These are phyloP conservation scores for Sebastes minor DNA, from an alignment of 2,797 vertebrate genomes.

Conservation along the genomic window DNA sequence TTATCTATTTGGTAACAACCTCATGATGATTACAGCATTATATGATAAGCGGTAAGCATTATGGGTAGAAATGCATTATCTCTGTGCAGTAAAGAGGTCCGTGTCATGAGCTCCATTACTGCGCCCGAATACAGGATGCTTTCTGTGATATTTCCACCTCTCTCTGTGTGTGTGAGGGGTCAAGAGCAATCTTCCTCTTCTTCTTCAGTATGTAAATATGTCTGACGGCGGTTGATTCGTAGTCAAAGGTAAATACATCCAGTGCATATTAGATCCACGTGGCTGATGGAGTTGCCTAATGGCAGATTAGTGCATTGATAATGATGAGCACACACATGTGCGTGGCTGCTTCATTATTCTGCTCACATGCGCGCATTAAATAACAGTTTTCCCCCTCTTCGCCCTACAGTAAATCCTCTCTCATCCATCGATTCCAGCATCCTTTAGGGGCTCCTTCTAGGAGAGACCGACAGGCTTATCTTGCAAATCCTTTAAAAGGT, in stretches of 20 bases:
- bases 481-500: constrained; percentile 82
- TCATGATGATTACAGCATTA: constrained; percentile 19
- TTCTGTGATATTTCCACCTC: constrained; percentile 22
- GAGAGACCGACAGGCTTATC: constrained; percentile 73
- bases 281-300: constrained; percentile 57
- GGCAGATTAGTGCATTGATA: constrained; percentile 74
- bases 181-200: background rate
- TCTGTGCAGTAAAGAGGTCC: background rate
- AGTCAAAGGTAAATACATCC: constrained; percentile 34
- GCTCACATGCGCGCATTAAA: constrained; percentile 72
- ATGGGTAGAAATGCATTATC: constrained; percentile 30
- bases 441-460: constrained; percentile 68
- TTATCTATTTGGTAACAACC: background rate
- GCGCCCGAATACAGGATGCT: background rate
- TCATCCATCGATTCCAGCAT: constrained; percentile 77
- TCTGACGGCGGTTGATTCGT: constrained; percentile 21
- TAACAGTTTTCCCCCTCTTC: constrained; percentile 61
- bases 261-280: constrained; percentile 42
- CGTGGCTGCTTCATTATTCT: constrained; percentile 71
- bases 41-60: constrained; percentile 13
- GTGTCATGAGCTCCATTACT: constrained; percentile 22
- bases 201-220: constrained; percentile 18
- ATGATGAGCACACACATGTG: constrained; percentile 55
- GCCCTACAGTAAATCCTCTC: constrained; percentile 75
- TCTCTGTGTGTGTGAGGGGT: background rate